Evolutionary conservation across 92 coral and sea anemone species (phyloP).

Genomic region (Parazoanthus atlanticus): DNA sequence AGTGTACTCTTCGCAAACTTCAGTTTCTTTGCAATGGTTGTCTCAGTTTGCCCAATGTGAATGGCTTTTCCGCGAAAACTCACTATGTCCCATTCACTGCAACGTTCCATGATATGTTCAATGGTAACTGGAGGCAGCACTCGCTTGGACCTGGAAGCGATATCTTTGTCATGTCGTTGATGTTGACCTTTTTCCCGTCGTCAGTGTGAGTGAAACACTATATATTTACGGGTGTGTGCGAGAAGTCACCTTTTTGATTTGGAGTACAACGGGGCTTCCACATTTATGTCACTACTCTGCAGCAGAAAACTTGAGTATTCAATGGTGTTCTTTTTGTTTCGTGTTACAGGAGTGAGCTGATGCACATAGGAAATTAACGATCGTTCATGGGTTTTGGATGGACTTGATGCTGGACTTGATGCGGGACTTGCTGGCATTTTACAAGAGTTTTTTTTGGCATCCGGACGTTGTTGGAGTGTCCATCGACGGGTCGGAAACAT

Average conservation of each 20-base stretch:
- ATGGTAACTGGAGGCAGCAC: constrained; percentile 40
- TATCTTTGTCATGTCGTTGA: constrained; percentile 54
- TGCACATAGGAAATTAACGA: no score
- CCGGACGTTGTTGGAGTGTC: neutral
- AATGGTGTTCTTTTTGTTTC: no score
- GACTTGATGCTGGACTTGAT: neutral
- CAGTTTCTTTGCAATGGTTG: constrained; percentile 19
- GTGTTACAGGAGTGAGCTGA: no score
- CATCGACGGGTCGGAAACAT: neutral
- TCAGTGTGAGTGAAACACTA: constrained; percentile 42
- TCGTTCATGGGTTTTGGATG: neutral
- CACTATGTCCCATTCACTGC: constrained; percentile 26
- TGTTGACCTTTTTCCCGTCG: constrained; percentile 51
- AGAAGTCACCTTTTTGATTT: neutral
- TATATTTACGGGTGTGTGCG: neutral
- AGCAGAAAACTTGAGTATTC: neutral
- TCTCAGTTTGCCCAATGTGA: constrained; percentile 15
- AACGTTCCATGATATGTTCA: constrained; percentile 2
- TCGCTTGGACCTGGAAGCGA: constrained; percentile 48
- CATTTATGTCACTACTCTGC: neutral
- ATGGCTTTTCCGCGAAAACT: constrained; percentile 33
- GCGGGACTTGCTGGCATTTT: no score
- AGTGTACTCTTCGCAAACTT: constrained; percentile 38
- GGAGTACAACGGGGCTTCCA: constrained; percentile 3
- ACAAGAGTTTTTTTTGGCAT: no score